Percentiles rank a stretch among this genome's conserved stretches.
phyloP scores from a whole-genome alignment of 2,888 invertebrate genomes.

The Sipunculus nudus region DNA sequence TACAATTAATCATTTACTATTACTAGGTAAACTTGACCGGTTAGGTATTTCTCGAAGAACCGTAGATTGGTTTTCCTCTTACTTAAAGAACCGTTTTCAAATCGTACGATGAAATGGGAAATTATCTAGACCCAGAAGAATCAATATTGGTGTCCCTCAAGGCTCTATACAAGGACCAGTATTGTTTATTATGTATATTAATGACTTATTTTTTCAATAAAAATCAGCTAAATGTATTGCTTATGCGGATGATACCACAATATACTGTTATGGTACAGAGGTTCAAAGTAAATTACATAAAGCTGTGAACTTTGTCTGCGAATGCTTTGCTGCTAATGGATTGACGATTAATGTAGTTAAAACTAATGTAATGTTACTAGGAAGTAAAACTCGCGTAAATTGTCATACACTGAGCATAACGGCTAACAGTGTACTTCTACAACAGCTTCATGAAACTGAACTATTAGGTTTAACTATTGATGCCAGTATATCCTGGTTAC shows the following conservation, averaged over 20 bases:
- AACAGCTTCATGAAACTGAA: too few species aligned
- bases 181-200: neutral
- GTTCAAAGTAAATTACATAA: neutral
- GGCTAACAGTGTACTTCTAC: too few species aligned
- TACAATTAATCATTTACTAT: neutral
- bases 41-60: neutral
- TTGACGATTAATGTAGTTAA: neutral
- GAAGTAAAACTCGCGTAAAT: too few species aligned
- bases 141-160: slow-evolving; percentile 1
- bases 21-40: neutral
- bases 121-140: neutral
- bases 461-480: too few species aligned
- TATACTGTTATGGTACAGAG: neutral
- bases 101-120: neutral
- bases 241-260: neutral
- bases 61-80: neutral
- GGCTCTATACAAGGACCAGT: neutral
- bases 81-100: neutral
- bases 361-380: neutral
- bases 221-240: neutral
- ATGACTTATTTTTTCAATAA: neutral
- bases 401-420: too few species aligned
- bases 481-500: too few species aligned
- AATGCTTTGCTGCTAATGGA: neutral
- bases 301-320: neutral